These are phyloP conservation scores for Agelaius tricolor DNA, from an alignment of 2,113 vertebrate genomes.

Conservation along the genomic window DNA sequence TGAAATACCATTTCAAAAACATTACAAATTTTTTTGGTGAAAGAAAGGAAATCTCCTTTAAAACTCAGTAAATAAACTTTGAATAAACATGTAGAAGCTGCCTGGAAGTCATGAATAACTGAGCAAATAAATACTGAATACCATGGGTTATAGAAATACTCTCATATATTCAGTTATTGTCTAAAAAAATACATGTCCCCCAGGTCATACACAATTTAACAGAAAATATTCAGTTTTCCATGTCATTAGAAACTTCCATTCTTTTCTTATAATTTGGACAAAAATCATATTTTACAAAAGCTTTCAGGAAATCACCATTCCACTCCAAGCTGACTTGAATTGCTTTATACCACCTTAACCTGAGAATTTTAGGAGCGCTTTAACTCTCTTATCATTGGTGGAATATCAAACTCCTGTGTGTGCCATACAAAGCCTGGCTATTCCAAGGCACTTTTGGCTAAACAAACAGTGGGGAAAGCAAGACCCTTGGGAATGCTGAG, in stretches of 20 bases:
- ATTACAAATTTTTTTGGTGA: background rate
- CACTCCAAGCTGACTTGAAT: background rate
- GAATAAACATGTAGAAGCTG: background rate
- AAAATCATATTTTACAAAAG: background rate
- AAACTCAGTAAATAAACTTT: background rate
- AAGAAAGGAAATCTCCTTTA: background rate
- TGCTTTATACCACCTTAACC: background rate
- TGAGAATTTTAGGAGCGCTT: background rate
- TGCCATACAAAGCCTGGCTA: background rate
- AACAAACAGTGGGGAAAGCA: rapidly evolving
- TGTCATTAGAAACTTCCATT: background rate
- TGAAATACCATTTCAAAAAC: background rate
- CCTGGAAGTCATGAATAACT: background rate
- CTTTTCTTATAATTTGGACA: background rate
- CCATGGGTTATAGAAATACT: background rate
- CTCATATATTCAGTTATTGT: background rate
- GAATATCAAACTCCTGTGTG: background rate
- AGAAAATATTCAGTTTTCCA: background rate
- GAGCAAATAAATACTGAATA: background rate
- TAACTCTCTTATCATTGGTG: background rate
- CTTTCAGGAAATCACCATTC: background rate
- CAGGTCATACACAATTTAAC: background rate
- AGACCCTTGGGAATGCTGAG: background rate
- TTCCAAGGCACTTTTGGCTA: background rate
- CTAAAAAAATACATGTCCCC: background rate